Percentiles rank a stretch among this genome's conserved stretches.
These are phyloP conservation scores for Sarcoramphus papa DNA, from an alignment of 2,797 vertebrate species.

Conservation along the genomic window DNA sequence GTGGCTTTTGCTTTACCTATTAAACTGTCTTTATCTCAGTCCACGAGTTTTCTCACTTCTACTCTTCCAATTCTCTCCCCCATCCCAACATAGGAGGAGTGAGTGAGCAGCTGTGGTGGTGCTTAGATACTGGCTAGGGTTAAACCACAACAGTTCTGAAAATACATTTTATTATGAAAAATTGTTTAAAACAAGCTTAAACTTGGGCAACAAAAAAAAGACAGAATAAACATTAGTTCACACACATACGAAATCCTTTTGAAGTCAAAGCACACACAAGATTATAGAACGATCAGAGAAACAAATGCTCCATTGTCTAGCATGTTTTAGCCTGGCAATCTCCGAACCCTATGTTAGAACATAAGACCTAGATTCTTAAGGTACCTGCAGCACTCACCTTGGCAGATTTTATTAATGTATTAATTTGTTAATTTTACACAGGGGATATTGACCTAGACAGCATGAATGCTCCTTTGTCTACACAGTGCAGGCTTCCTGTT, in stretches of 20 bases:
- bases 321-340: not conserved
- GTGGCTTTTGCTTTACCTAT: no score
- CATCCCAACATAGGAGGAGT: no score
- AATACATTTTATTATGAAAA: conserved; percentile 34
- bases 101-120: no score
- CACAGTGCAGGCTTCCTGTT: not conserved
- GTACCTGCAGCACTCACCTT: not conserved
- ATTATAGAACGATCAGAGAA: not conserved
- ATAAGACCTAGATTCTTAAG: not conserved
- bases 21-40: no score
- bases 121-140: no score
- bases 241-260: not conserved
- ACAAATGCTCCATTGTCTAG: not conserved
- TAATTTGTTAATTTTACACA: not conserved
- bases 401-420: not conserved
- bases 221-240: not conserved
- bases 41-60: no score
- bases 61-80: no score
- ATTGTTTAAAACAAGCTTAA: conserved; percentile 12
- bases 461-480: not conserved
- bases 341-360: not conserved
- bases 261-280: not conserved
- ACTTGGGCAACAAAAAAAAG: not conserved
- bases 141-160: not conserved
- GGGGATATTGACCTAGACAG: not conserved